These are phyloP conservation scores for Crypturellus undulatus DNA, from an alignment of 2,113 vertebrate species.

Conservation along the genomic window DNA sequence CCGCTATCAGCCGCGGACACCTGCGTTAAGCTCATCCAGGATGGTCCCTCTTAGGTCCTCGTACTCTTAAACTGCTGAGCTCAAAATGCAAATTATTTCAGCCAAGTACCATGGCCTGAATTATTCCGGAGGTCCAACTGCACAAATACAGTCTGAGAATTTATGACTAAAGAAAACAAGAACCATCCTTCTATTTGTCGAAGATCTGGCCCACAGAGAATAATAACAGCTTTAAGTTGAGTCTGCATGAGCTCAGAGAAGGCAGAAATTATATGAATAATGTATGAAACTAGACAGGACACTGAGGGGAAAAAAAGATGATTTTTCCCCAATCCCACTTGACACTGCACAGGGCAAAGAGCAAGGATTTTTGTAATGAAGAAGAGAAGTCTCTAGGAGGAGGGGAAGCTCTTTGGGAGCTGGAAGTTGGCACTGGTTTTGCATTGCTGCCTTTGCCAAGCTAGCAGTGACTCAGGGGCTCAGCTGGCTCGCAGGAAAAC, in stretches of 20 bases:
- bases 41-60: not conserved
- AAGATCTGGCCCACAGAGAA: not conserved
- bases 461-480: not conserved
- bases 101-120: not conserved
- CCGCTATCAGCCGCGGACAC: not conserved
- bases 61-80: not conserved
- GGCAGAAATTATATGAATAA: not conserved
- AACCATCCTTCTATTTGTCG: not conserved
- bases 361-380: not conserved
- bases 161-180: not conserved
- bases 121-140: not conserved
- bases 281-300: not conserved
- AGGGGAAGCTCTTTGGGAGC: not conserved
- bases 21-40: not conserved
- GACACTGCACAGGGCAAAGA: not conserved
- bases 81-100: not conserved
- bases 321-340: not conserved
- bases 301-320: not conserved
- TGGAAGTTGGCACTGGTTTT: not conserved
- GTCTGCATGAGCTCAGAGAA: not conserved
- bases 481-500: not conserved
- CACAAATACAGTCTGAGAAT: not conserved
- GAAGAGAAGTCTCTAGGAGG: not conserved
- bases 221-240: not conserved
- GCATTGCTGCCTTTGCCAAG: not conserved